These are phyloP conservation scores for Tenodera sinensis DNA, from an alignment of 2,888 invertebrate genomes.

Conservation along the genomic window DNA sequence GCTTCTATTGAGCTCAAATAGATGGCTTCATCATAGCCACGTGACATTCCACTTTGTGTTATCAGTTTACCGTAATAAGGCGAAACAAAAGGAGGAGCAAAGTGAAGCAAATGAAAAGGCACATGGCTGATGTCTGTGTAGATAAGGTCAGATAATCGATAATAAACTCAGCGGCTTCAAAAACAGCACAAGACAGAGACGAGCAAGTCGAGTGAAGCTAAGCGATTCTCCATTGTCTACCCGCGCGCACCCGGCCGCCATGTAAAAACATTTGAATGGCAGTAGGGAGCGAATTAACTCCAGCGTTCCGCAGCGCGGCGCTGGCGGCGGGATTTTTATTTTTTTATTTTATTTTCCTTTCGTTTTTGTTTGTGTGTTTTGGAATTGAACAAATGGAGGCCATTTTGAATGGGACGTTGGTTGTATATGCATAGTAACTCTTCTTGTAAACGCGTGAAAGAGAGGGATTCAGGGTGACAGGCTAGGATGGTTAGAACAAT, in stretches of 20 bases:
- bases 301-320: conserved; percentile 8
- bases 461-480: not conserved
- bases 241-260: conserved; percentile 7
- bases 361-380: conserved; percentile 18
- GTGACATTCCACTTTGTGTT: not conserved
- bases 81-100: not conserved
- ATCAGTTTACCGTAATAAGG: not conserved
- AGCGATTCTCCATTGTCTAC: conserved; percentile 15
- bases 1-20: not conserved
- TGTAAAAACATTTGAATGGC: conserved; percentile 17
- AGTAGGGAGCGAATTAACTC: conserved; percentile 10
- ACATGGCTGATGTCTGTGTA: not conserved
- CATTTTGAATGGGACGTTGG: conserved; percentile 13
- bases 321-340: not conserved
- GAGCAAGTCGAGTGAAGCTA: conserved; percentile 13
- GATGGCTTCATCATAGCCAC: too few species aligned
- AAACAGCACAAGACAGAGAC: conserved; percentile 15
- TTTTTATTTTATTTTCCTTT: conserved; percentile 7
- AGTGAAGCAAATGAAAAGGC: not conserved
- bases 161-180: conserved; percentile 16
- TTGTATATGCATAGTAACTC: conserved; percentile 4
- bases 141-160: conserved; percentile 13
- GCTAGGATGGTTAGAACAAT: conserved; percentile 5
- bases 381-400: conserved; percentile 15
- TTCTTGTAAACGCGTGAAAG: not conserved